Evolutionary conservation across 2,113 vertebrate species (phyloP).

Genomic region (Campylorhamphus procurvoides): DNA sequence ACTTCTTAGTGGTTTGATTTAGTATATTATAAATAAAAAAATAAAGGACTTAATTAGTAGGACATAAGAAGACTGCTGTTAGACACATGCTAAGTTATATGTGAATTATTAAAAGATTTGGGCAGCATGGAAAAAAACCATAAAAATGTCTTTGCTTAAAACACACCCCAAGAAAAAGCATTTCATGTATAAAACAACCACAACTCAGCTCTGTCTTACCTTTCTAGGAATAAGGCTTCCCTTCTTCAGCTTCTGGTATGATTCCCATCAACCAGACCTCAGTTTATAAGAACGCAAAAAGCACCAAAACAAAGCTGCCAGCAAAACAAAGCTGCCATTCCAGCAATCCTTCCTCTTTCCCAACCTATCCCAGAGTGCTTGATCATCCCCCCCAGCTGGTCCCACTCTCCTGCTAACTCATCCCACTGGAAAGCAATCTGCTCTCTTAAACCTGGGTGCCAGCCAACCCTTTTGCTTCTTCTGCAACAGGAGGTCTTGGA

Average conservation of each 20-base stretch:
- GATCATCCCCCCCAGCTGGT: neutral
- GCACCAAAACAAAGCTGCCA: neutral
- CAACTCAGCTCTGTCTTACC: neutral
- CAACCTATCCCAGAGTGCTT: neutral
- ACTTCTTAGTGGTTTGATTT: neutral
- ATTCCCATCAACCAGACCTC: neutral
- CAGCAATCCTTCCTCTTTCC: neutral
- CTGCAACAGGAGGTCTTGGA: neutral
- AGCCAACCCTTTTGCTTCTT: neutral
- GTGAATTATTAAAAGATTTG: neutral
- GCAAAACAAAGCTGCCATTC: neutral
- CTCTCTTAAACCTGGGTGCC: neutral
- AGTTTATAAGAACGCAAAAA: too few relatives aligned
- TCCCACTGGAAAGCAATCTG: neutral
- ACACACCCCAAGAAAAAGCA: neutral
- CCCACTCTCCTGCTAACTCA: neutral
- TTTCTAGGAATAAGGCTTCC: neutral
- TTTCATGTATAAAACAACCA: neutral
- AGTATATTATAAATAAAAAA: neutral
- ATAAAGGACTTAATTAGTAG: neutral
- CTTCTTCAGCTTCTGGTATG: neutral
- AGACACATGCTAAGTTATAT: fast-evolving
- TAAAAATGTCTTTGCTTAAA: neutral
- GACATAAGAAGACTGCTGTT: too few relatives aligned
- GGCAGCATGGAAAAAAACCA: neutral